A percentile compares a stretch with the other conserved stretches of the same genome.
Evolutionary conservation across 2,113 vertebrate species (phyloP).

Genomic region (Phylloscopus trochiloides): DNA sequence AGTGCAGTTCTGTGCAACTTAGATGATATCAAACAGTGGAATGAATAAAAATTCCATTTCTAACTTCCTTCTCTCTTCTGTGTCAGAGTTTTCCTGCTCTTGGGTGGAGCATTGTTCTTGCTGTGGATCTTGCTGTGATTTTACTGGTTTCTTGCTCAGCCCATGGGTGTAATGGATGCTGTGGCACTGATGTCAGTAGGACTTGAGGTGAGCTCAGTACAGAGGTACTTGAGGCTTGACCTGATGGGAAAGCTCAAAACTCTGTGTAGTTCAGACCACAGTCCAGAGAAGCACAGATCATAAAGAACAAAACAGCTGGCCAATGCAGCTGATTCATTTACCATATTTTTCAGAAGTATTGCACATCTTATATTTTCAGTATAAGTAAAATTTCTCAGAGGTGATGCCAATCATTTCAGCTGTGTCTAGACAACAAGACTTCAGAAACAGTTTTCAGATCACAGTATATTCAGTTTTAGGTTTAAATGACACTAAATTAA

Average conservation of each 20-base stretch:
- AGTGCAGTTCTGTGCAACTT: background rate
- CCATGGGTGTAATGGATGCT: accelerated
- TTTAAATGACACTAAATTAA: background rate
- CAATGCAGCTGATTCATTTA: background rate
- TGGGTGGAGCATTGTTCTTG: background rate
- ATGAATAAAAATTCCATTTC: background rate
- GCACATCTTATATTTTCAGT: background rate
- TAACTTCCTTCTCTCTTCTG: background rate
- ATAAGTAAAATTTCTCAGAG: background rate
- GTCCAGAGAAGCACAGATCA: background rate
- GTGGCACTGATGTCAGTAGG: background rate
- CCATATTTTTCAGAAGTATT: background rate
- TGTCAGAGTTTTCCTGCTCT: background rate
- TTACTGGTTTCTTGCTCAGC: background rate
- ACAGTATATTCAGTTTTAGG: background rate
- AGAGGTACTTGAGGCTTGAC: background rate
- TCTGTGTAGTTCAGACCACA: background rate
- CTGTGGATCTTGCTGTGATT: background rate
- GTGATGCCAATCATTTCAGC: background rate
- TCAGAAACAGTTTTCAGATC: background rate
- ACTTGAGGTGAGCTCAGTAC: background rate
- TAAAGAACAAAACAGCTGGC: background rate
- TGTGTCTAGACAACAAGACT: background rate
- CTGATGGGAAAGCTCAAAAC: background rate
- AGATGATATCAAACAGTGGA: background rate